Conservation (phyloP, 1,140 invertebrate species). For the Drosophila parvula region DNA sequence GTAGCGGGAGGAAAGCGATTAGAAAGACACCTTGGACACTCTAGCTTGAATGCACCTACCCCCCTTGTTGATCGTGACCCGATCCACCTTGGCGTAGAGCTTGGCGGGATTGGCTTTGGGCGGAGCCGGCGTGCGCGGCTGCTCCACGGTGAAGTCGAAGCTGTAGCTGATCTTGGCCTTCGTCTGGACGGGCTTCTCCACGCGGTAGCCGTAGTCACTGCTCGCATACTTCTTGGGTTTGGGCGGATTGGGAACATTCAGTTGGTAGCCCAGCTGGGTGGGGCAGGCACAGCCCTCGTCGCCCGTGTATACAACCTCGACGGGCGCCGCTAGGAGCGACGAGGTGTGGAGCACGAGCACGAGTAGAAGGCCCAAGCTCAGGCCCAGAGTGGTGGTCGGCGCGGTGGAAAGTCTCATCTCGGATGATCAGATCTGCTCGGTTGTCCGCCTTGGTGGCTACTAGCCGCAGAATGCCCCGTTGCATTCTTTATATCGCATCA, state of each 20-base stretch:
- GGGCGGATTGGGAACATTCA: slow-evolving; percentile 65
- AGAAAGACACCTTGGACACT: too few relatives aligned
- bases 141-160: slow-evolving; percentile 76
- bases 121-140: slow-evolving; percentile 62
- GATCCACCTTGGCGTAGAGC: slow-evolving; percentile 74
- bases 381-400: slow-evolving; percentile 5
- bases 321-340: slow-evolving; percentile 24
- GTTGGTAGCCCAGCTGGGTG: slow-evolving; percentile 65
- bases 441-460: slow-evolving; percentile 56
- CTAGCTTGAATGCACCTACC: slow-evolving; percentile 32
- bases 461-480: slow-evolving; percentile 48
- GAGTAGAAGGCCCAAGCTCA: slow-evolving; percentile 25
- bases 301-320: slow-evolving; percentile 74
- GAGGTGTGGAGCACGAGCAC: slow-evolving; percentile 6
- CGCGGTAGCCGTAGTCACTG: slow-evolving; percentile 69
- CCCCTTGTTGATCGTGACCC: slow-evolving; percentile 62
- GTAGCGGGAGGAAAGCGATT: neutral
- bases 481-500: slow-evolving; percentile 72
- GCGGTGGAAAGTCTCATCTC: slow-evolving; percentile 3
- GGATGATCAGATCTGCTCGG: slow-evolving; percentile 39
- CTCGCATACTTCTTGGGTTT: slow-evolving; percentile 52
- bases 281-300: slow-evolving; percentile 74
- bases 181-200: slow-evolving; percentile 70
- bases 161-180: slow-evolving; percentile 78
- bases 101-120: slow-evolving; percentile 55